Percentiles rank a stretch among this genome's conserved stretches.
Evolutionary conservation across 1,140 invertebrate genomes (phyloP).

Genomic region (Maniola jurtina): DNA sequence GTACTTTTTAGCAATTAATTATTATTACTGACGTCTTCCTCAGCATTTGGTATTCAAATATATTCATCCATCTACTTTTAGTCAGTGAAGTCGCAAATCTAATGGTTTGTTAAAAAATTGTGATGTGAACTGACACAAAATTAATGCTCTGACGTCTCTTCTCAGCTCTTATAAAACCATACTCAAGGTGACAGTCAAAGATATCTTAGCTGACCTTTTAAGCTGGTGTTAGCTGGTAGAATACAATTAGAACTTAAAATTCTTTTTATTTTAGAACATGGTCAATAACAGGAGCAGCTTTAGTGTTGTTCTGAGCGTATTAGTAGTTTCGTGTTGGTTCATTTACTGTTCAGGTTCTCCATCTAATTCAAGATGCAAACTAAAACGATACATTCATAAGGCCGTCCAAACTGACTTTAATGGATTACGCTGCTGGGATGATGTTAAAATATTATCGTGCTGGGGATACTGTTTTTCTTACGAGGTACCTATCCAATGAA

Average conservation of each 20-base stretch:
- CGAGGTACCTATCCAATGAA: constrained; percentile 76
- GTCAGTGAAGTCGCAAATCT: constrained; percentile 39
- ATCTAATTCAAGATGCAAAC: constrained; percentile 47
- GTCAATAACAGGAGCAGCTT: constrained; percentile 14
- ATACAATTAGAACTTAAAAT: constrained; percentile 15
- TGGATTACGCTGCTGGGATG: constrained; percentile 85
- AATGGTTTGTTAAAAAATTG: constrained; percentile 57
- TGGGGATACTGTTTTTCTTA: constrained; percentile 91
- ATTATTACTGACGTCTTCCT: too few relatives aligned
- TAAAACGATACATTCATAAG: constrained; percentile 56
- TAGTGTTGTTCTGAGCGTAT: constrained; percentile 18
- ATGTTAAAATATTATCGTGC: constrained; percentile 86
- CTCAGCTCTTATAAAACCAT: constrained; percentile 56
- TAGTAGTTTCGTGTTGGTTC: constrained; percentile 41
- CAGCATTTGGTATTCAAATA: constrained; percentile 47
- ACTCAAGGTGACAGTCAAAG: constrained; percentile 36
- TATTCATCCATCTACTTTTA: constrained; percentile 57
- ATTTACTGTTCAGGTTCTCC: constrained; percentile 37
- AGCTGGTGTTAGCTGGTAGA: constrained; percentile 17
- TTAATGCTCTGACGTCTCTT: constrained; percentile 61
- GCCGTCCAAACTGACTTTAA: constrained; percentile 80
- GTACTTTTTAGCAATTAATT: too few relatives aligned
- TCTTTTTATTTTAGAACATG: constrained; percentile 11
- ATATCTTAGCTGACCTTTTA: constrained; percentile 25
- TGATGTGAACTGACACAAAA: constrained; percentile 56